A percentile compares a stretch with the other conserved stretches of the same genome.
Conservation (phyloP, 2,797 vertebrate genomes). For the Characodon lateralis region DNA sequence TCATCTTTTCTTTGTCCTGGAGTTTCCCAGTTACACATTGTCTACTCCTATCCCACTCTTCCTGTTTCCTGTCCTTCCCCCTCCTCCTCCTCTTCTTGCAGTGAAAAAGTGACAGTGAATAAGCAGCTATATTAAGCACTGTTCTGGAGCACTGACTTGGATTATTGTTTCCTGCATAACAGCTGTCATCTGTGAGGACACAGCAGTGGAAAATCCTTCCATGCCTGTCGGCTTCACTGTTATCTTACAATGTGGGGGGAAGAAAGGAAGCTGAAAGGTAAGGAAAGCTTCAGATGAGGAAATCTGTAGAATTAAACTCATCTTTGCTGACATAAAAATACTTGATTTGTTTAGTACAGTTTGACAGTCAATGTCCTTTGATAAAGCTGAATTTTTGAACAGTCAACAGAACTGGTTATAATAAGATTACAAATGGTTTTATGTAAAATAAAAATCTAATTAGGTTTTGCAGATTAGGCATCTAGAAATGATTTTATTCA, state of each 20-base stretch:
- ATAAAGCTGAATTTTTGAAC: neutral
- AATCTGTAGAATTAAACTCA: constrained; percentile 8
- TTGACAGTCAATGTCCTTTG: neutral
- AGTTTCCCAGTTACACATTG: neutral
- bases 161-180: constrained; percentile 54
- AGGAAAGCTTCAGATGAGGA: neutral
- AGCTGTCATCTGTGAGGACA: constrained; percentile 56
- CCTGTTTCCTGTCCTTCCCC: neutral
- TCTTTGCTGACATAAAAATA: neutral
- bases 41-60: neutral
- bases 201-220: constrained; percentile 22
- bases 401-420: constrained; percentile 1
- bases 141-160: constrained; percentile 55
- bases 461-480: constrained; percentile 18
- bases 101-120: constrained; percentile 29
- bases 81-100: constrained; percentile 5
- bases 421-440: constrained; percentile 4
- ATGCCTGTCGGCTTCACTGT: constrained; percentile 42
- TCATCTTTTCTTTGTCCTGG: neutral
- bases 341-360: neutral
- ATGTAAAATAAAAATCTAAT: neutral
- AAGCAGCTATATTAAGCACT: constrained; percentile 55
- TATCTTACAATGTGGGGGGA: constrained; percentile 23
- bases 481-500: constrained; percentile 16
- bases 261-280: neutral